Evolutionary conservation across 2,797 vertebrate species (phyloP).

Genomic region (Phoeniculus purpureus): DNA sequence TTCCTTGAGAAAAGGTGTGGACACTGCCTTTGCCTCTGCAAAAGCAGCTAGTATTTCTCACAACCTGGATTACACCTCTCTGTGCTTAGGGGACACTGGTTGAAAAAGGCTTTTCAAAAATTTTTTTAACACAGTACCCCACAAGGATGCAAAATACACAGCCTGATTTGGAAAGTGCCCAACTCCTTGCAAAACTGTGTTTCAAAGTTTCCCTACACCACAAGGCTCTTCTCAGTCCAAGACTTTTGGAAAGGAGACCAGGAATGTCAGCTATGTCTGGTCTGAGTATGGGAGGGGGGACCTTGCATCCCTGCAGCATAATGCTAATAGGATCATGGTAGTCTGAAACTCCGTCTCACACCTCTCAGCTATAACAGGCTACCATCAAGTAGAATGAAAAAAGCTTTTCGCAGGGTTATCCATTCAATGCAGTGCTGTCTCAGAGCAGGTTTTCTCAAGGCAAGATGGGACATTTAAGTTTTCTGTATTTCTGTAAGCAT

Average conservation of each 20-base stretch:
- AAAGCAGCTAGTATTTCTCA: background rate
- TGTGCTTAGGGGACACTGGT: background rate
- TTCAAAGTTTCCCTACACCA: background rate
- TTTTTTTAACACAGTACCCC: background rate
- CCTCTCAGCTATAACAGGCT: constrained; percentile 2
- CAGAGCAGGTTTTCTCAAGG: constrained; percentile 20
- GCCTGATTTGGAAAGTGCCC: background rate
- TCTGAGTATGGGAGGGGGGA: background rate
- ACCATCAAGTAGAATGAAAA: background rate
- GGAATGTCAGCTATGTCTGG: background rate
- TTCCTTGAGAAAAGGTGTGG: background rate
- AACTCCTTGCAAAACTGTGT: background rate
- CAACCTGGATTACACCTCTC: background rate
- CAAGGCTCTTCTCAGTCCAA: background rate
- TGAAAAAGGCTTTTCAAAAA: background rate
- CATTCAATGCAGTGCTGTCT: background rate
- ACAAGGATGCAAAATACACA: background rate
- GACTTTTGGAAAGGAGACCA: background rate
- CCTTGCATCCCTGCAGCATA: background rate
- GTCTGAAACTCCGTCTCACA: background rate
- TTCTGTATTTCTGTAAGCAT: constrained; percentile 19
- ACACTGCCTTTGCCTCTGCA: background rate
- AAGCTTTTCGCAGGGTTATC: constrained; percentile 37
- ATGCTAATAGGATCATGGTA: background rate
- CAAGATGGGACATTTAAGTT: constrained; percentile 25